Conservation (phyloP, 1,140 invertebrate genomes). For the Tetragonula clypearis region DNA sequence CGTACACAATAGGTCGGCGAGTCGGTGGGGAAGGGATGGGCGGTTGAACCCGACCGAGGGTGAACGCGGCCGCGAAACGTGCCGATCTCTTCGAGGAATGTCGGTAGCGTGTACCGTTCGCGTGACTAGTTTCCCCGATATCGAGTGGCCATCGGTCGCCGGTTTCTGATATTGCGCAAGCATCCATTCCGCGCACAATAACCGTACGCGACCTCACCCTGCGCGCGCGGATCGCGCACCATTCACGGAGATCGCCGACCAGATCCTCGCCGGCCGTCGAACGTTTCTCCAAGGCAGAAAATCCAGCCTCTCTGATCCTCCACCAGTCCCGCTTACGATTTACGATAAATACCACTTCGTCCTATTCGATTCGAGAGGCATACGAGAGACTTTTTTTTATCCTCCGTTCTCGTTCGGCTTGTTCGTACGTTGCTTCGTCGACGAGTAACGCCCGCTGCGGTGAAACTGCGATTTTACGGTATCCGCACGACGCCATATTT, state of each 20-base stretch:
- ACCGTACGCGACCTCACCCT: conserved; percentile 49
- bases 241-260: conserved; percentile 27
- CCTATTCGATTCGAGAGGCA: neutral
- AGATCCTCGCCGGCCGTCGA: neutral
- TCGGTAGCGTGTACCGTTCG: conserved; percentile 61
- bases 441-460: neutral
- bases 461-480: neutral
- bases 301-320: neutral
- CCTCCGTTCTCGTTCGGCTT: neutral
- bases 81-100: conserved; percentile 59
- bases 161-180: conserved; percentile 65
- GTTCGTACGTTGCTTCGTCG: neutral
- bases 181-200: conserved; percentile 57
- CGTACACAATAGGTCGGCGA: conserved; percentile 20
- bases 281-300: neutral
- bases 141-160: conserved; percentile 61
- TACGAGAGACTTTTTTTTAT: neutral
- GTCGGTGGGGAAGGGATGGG: neutral
- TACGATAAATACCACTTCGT: conserved; percentile 13
- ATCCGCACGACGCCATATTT: neutral
- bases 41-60: conserved; percentile 13
- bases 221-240: conserved; percentile 12
- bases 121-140: conserved; percentile 65
- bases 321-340: conserved; percentile 2
- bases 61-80: conserved; percentile 42